Conservation (phyloP, 2,888 invertebrate genomes). For the Tetragonula carbonaria region DNA sequence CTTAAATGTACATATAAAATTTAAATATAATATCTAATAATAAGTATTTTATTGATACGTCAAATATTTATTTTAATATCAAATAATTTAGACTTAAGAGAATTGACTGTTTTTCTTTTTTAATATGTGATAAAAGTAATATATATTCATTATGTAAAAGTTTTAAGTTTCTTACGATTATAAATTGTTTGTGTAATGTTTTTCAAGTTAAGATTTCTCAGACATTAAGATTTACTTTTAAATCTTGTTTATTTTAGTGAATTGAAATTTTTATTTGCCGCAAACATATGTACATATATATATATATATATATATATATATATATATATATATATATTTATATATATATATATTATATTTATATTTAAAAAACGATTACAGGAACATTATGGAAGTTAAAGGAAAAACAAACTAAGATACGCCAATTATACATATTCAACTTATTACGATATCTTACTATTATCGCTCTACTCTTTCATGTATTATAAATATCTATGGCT, state of each 20-base stretch:
- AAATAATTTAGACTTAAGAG: slow-evolving; percentile 7
- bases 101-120: background rate
- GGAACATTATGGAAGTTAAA: background rate
- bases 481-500: background rate
- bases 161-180: background rate
- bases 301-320: no score
- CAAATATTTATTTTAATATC: slow-evolving; percentile 33
- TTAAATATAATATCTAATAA: slow-evolving; percentile 38
- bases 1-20: slow-evolving; percentile 37
- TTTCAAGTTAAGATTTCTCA: background rate
- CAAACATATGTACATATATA: background rate
- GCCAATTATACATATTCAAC: background rate
- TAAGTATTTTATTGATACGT: slow-evolving; percentile 35
- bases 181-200: background rate
- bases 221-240: background rate
- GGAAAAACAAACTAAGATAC: background rate
- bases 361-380: background rate
- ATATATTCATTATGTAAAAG: background rate
- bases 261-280: background rate
- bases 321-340: no score
- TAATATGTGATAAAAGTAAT: background rate
- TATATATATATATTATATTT: background rate
- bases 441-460: background rate
- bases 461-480: background rate
- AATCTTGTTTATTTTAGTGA: background rate